Evolutionary conservation across 1,140 invertebrate species (phyloP).

Genomic region (Aplysia californica): DNA sequence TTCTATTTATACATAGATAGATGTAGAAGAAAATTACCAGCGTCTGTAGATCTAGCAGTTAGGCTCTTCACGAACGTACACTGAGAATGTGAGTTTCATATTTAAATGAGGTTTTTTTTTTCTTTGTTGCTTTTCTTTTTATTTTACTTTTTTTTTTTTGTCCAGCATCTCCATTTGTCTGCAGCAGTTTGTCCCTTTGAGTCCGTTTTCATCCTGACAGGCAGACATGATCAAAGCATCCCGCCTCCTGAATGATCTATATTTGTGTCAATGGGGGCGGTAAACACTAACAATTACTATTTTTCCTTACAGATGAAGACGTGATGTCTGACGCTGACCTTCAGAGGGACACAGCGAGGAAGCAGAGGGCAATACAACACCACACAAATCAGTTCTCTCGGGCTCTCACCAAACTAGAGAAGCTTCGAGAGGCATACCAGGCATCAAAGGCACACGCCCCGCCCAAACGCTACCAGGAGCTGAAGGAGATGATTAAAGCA

Average conservation of each 20-base stretch:
- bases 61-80: too few species aligned
- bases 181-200: not conserved
- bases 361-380: constrained; percentile 33
- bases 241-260: too few species aligned
- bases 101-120: not conserved
- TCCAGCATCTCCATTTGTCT: not conserved
- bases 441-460: constrained; percentile 37
- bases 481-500: constrained; percentile 49
- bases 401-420: constrained; percentile 36
- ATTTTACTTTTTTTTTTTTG: too few species aligned
- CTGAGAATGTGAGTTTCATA: not conserved
- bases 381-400: constrained; percentile 34
- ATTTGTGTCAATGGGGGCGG: not conserved
- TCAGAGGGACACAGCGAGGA: constrained; percentile 38
- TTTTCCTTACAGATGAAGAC: constrained; percentile 15
- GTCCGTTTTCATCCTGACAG: not conserved
- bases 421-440: constrained; percentile 37
- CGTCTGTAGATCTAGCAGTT: too few species aligned
- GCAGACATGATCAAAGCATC: too few species aligned
- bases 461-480: constrained; percentile 32
- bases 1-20: too few species aligned
- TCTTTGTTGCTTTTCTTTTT: not conserved
- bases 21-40: too few species aligned
- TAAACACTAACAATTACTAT: too few species aligned
- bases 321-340: constrained; percentile 33